A percentile compares a stretch with the other conserved stretches of the same genome.
These are phyloP conservation scores for Pachyramphus minor DNA, from an alignment of 2,113 vertebrate species.

Conservation along the genomic window DNA sequence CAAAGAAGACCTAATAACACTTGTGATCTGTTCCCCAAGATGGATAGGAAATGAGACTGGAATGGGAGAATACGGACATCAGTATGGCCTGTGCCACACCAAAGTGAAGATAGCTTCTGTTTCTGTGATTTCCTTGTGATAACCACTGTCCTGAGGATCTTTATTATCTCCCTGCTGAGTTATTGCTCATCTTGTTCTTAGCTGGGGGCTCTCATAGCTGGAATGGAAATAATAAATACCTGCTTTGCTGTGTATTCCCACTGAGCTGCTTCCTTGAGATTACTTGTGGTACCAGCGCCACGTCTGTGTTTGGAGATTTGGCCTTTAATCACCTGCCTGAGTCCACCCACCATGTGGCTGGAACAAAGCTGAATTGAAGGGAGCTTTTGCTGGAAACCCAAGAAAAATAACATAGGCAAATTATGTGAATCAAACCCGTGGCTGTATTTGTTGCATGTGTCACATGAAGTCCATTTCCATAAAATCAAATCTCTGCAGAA, in stretches of 20 bases:
- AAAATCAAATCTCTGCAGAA: neutral
- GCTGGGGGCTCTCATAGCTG: neutral
- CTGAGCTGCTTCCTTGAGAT: neutral
- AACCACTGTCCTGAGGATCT: neutral
- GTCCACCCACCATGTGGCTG: neutral
- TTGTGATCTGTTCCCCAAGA: neutral
- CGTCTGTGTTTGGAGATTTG: neutral
- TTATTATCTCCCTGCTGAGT: neutral
- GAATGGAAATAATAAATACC: neutral
- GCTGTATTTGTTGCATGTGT: neutral
- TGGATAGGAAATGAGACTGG: neutral
- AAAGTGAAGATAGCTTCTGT: neutral
- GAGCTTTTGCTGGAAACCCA: neutral
- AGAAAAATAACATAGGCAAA: neutral
- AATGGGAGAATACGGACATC: neutral
- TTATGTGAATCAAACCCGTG: neutral
- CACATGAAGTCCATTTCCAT: neutral
- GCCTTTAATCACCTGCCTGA: neutral
- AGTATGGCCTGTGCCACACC: accelerated
- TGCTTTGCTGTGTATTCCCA: neutral
- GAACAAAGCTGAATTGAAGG: neutral
- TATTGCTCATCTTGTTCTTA: neutral
- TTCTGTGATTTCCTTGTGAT: neutral
- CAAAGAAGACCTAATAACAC: neutral
- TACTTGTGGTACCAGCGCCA: accelerated